Evolutionary conservation across 2,797 vertebrate genomes (phyloP).

Genomic region (Xiphorhynchus erythropygius): DNA sequence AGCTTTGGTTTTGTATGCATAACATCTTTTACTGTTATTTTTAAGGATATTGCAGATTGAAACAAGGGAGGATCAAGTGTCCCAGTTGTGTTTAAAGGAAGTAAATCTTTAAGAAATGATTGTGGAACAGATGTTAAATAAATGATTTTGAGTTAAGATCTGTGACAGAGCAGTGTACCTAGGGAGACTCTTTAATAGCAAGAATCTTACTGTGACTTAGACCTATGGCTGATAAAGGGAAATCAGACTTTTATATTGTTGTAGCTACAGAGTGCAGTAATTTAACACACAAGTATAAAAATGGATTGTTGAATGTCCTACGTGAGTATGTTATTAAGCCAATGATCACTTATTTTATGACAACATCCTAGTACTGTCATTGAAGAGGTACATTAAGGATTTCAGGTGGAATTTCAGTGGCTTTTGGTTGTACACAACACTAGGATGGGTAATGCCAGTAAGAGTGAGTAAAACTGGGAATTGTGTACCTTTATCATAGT

Average conservation of each 20-base stretch:
- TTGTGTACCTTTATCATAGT: not conserved
- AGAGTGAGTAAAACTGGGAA: not conserved
- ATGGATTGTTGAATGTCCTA: not conserved
- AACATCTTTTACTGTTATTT: conserved; percentile 73
- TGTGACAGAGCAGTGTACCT: conserved; percentile 26
- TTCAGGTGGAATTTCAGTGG: not conserved
- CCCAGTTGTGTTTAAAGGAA: conserved; percentile 68
- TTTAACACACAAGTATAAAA: conserved; percentile 11
- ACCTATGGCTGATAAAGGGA: conserved; percentile 7
- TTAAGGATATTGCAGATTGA: conserved; percentile 71
- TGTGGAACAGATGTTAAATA: conserved; percentile 71
- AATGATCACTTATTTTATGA: not conserved
- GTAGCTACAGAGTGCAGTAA: not conserved
- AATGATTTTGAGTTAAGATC: conserved; percentile 68
- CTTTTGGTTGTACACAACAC: not conserved
- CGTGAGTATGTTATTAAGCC: not conserved
- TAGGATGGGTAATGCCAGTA: not conserved
- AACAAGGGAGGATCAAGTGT: conserved; percentile 74
- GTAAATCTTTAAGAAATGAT: conserved; percentile 75
- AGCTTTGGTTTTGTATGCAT: conserved; percentile 68
- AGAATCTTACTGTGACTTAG: conserved; percentile 27
- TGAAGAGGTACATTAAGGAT: not conserved
- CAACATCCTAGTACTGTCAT: not conserved
- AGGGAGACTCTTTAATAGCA: conserved; percentile 43
- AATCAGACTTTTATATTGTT: not conserved